phyloP scores from a whole-genome alignment of 2,797 vertebrate species.

The Ciconia nigra region DNA sequence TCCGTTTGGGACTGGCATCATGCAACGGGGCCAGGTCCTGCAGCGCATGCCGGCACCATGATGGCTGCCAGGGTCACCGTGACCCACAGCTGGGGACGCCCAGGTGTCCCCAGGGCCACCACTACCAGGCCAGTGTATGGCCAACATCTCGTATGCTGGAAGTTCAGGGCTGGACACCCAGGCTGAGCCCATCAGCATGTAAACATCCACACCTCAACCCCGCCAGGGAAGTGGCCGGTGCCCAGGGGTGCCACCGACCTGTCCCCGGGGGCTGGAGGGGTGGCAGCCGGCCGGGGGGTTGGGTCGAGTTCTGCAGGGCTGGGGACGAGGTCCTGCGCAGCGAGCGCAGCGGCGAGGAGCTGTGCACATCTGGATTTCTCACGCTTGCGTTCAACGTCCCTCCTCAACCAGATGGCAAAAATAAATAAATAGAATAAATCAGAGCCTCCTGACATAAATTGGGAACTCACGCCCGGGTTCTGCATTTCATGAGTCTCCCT shows the following conservation, averaged over 20 bases:
- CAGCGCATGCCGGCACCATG: accelerated
- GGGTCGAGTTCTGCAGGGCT: background rate
- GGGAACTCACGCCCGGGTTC: slow-evolving; percentile 56
- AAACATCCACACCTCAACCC: background rate
- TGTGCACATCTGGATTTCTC: slow-evolving; percentile 65
- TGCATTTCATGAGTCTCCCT: slow-evolving; percentile 55
- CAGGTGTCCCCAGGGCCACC: accelerated
- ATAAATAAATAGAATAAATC: slow-evolving; percentile 71
- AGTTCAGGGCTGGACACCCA: background rate
- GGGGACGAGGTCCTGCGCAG: background rate
- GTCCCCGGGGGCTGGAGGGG: accelerated
- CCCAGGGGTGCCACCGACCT: accelerated
- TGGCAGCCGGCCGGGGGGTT: background rate
- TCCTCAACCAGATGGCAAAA: slow-evolving; percentile 66
- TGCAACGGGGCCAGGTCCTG: background rate
- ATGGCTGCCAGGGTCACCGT: accelerated
- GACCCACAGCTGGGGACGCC: background rate
- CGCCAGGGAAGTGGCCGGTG: accelerated
- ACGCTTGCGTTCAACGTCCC: slow-evolving; percentile 42
- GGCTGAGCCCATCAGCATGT: accelerated
- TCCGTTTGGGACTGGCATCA: accelerated
- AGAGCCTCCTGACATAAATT: slow-evolving; percentile 59
- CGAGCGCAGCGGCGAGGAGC: background rate
- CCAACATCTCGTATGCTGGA: background rate
- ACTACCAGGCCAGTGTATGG: accelerated